Evolutionary conservation across 1,140 invertebrate genomes (phyloP), one percentile per base, ranked within the genome.

Genomic region (Scaptomyza graminum): DNA sequence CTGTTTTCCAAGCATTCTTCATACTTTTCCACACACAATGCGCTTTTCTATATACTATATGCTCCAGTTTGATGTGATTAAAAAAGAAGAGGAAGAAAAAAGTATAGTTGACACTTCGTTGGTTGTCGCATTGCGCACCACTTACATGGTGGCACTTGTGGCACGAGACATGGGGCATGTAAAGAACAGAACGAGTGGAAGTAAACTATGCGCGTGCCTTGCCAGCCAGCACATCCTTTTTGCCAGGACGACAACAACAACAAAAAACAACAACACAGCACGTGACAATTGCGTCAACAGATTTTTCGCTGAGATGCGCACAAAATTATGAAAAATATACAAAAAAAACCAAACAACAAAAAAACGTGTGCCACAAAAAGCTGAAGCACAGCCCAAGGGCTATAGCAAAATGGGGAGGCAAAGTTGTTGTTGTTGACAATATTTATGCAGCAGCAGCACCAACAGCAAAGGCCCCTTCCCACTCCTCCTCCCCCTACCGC

Each of bases 231-330:
- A 76, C 68, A 74, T 77, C 73, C 81, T 84, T 34, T 34, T 83
- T 80, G 68, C 72, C 68, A 68, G 80, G 72, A 79, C 50, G 59
- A 55, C 37, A 51, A 34, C 12, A 47, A 54, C n/a, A 62, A 25
- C 5, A 28, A n/a, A 50, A 15, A 25, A 46, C 22, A 49, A 50
- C 50, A 57, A 62, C 49, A 67, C 62, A 79, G 83, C 83, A 88
- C 83, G 83, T 88, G 83, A 88, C 83, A 89, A 89, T 79, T 88
- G 79, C 83, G 83, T 88, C 83, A 88, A 88, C 83, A 88, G 84
- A 88, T 89, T 88, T 88, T 88, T 89, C 76, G 83, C 84, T 88
- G 83, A 88, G 83, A 84, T 88, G 83, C 71, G 84, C 79, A 88
- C 68, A 88, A 88, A 87, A 82, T 88, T 75, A 85, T 75, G 69